These are phyloP conservation scores for Sebastes taczanowskii DNA, from an alignment of 2,797 vertebrate species.

Conservation along the genomic window DNA sequence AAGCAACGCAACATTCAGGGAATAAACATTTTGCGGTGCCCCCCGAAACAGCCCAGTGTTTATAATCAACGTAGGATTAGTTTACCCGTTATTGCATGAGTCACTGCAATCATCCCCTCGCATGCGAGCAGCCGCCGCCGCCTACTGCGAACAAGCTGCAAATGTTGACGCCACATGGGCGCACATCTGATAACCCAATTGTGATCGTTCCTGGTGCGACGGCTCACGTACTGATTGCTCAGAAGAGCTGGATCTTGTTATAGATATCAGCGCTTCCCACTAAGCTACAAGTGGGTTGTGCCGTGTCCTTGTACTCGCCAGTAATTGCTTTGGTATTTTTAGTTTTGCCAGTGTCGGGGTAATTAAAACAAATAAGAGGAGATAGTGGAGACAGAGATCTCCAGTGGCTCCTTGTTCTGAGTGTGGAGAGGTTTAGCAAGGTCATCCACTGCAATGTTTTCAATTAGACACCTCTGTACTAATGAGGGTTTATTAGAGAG, in stretches of 20 bases:
- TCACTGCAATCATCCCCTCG: constrained; percentile 39
- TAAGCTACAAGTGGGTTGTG: constrained; percentile 64
- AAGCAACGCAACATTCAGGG: constrained; percentile 3
- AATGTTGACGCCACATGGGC: constrained; percentile 25
- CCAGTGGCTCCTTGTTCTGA: constrained; percentile 52
- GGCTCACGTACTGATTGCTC: constrained; percentile 55
- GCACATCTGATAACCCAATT: constrained; percentile 55
- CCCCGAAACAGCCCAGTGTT: constrained; percentile 20
- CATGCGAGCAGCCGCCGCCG: constrained; percentile 27
- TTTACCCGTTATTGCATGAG: constrained; percentile 42
- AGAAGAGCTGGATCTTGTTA: constrained; percentile 74
- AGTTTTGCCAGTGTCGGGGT: constrained; percentile 65
- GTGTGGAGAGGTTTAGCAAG: constrained; percentile 60
- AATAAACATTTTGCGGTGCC: constrained; percentile 16
- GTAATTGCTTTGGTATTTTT: constrained; percentile 81
- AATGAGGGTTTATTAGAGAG: constrained; percentile 62
- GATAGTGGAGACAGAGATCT: constrained; percentile 61
- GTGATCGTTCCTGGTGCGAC: constrained; percentile 24
- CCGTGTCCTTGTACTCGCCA: constrained; percentile 53
- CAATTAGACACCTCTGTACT: constrained; percentile 64
- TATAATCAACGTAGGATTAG: constrained; percentile 52
- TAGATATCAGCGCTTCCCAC: constrained; percentile 66
- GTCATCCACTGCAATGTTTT: constrained; percentile 63
- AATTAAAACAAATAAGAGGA: constrained; percentile 79
- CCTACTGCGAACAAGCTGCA: constrained; percentile 36